Percentiles rank a stretch among this genome's conserved stretches.
These are phyloP conservation scores for Brienomyrus longianalis DNA, from an alignment of 2,113 vertebrate species.

Conservation along the genomic window DNA sequence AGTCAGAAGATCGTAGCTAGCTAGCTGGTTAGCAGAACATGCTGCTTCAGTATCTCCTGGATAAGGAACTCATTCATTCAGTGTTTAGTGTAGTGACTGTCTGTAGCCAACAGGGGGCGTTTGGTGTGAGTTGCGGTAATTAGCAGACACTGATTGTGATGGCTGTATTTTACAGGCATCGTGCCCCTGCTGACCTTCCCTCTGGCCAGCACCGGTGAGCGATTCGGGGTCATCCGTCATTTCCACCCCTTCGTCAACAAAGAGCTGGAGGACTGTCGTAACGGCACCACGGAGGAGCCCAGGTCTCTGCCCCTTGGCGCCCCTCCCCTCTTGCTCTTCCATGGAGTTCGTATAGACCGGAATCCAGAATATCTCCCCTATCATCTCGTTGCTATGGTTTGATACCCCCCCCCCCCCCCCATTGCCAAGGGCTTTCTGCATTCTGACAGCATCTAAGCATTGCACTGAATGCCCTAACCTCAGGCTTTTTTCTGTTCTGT, in stretches of 20 bases:
- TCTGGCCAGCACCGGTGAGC: conserved; percentile 75
- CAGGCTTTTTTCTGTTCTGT: neutral
- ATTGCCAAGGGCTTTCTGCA: neutral
- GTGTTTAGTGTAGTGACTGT: neutral
- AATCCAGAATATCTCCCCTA: neutral
- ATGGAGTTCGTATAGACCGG: neutral
- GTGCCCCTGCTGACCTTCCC: conserved; percentile 70
- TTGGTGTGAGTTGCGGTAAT: neutral
- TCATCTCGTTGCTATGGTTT: neutral
- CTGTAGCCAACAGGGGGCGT: neutral
- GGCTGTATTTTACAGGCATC: conserved; percentile 53
- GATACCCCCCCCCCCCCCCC: neutral
- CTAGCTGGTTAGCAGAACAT: neutral
- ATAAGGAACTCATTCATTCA: neutral
- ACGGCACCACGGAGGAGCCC: conserved; percentile 61
- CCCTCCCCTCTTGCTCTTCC: neutral
- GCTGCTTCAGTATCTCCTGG: neutral
- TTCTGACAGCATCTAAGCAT: neutral
- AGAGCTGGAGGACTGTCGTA: conserved; percentile 69
- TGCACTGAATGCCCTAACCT: neutral
- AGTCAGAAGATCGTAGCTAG: neutral
- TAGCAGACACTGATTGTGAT: neutral
- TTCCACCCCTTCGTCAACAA: conserved; percentile 67
- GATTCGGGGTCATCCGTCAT: conserved; percentile 72
- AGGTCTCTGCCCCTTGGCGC: conserved; percentile 54